These are phyloP conservation scores for Micropoecilia bifurca DNA, from an alignment of 2,797 vertebrate species.

Conservation along the genomic window DNA sequence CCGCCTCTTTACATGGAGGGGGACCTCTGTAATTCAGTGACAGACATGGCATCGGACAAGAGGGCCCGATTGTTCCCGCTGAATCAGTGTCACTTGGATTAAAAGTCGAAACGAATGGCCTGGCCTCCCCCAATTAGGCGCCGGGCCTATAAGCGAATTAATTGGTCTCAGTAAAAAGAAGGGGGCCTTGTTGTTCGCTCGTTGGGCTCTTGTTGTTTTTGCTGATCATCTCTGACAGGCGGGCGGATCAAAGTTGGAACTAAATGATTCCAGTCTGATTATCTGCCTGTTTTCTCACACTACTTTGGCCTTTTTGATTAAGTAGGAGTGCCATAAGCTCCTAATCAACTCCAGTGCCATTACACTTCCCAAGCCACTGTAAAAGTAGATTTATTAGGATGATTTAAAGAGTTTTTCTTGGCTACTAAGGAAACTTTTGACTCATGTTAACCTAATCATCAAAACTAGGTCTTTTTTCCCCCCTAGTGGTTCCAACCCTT, in stretches of 20 bases:
- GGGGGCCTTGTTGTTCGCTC: conserved; percentile 65
- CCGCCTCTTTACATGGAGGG: conserved; percentile 55
- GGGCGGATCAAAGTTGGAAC: conserved; percentile 79
- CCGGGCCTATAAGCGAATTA: conserved; percentile 68
- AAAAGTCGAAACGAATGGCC: conserved; percentile 74
- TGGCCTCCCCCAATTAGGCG: conserved; percentile 73
- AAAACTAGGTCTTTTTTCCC: not conserved
- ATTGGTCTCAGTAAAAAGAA: conserved; percentile 69
- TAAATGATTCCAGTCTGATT: conserved; percentile 84
- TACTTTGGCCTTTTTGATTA: conserved; percentile 62
- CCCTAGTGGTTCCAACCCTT: not conserved
- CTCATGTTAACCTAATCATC: not conserved
- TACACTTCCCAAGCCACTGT: not conserved
- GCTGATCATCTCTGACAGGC: conserved; percentile 77
- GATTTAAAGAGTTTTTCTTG: conserved; percentile 39
- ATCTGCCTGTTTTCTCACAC: conserved; percentile 77
- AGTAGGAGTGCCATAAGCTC: conserved; percentile 30
- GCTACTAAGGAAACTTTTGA: not conserved
- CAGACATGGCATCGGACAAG: conserved; percentile 71
- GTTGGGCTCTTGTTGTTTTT: conserved; percentile 63
- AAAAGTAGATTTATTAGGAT: conserved; percentile 23
- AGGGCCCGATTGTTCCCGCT: conserved; percentile 67
- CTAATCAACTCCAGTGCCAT: conserved; percentile 16
- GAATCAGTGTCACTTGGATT: conserved; percentile 80
- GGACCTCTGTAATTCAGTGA: conserved; percentile 52